Evolutionary conservation across 1,140 invertebrate species (phyloP), one percentile per base, ranked within the genome.

Genomic region (Macrocentrus cingulum): DNA sequence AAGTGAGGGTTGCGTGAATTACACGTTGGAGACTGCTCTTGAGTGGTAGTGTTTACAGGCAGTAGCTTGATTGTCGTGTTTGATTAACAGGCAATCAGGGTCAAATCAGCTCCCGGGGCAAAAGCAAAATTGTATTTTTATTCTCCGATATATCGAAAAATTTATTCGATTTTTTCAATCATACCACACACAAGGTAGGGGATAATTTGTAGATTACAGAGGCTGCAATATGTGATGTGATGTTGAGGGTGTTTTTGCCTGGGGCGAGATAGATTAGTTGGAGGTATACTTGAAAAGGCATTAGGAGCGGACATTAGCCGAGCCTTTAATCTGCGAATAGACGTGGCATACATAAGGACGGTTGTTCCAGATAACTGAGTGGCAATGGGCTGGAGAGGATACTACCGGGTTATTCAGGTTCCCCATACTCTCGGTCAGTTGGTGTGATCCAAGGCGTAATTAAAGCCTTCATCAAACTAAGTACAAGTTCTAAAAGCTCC

Each of bases 391-490:
- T 15, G 46, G 32, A 45, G 55, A 57, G 55, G 42, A 49, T 48
- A 15, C 32, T 25, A 5, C 19, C 29, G 11, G 55, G 13, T 48
- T 39, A 48, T 56, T 56, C 54, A 56, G 22, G 36, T 22, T 23
- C 2, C 44, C 44, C 34, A 22, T 22, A 20, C 41, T 37, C 19
- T 50, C 23, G 59, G 59, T 60, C 59, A 60, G 42, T 55, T 16
- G 23, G 59, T 56, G 59, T 60, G 50, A 55, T 49, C 52, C 36
- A 34, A 60, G 59, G 49, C 52, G 59, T 60, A 60, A 60, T 60
- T 50, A 60, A 60, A 60, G 46, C 51, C 59, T 60, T 60, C 59
- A 54, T 60, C 51, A 56, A 60, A 55, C 59, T 55, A 60, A 55
- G 59, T 60, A 55, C 48, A 53, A 59, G 36, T 25, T 11, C 29